Conservation (phyloP, 1,140 invertebrate genomes). For the Zaprionus africanus region DNA sequence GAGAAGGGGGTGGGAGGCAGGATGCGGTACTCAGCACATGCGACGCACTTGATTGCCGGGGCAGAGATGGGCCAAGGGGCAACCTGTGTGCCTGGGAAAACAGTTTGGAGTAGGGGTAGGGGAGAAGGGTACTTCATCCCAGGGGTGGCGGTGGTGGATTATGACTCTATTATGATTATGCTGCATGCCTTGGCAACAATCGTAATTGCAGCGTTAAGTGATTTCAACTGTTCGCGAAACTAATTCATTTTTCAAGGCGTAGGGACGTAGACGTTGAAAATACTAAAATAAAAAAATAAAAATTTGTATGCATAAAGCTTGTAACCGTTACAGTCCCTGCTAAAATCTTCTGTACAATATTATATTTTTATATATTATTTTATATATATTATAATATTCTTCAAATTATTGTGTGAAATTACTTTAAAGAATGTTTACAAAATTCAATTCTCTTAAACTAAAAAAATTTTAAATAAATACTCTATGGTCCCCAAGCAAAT, state of each 20-base stretch:
- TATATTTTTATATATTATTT: too few species aligned
- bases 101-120: constrained; percentile 18
- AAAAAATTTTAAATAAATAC: too few species aligned
- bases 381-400: too few species aligned
- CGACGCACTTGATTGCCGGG: constrained; percentile 64
- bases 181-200: constrained; percentile 31
- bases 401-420: too few species aligned
- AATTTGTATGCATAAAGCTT: too few species aligned
- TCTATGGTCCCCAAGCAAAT: too few species aligned
- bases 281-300: neutral
- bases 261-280: neutral
- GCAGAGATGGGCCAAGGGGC: neutral
- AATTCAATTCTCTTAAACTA: too few species aligned
- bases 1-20: neutral
- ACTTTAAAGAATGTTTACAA: too few species aligned
- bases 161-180: constrained; percentile 52
- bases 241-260: constrained; percentile 3
- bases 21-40: constrained; percentile 38
- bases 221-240: constrained; percentile 37
- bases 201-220: constrained; percentile 43
- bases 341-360: too few species aligned
- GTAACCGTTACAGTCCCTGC: too few species aligned
- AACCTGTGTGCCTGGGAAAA: constrained; percentile 63
- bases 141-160: constrained; percentile 41
- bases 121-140: neutral